phyloP scores from a whole-genome alignment of 2,797 vertebrate species.

The Australoheros facetus region DNA sequence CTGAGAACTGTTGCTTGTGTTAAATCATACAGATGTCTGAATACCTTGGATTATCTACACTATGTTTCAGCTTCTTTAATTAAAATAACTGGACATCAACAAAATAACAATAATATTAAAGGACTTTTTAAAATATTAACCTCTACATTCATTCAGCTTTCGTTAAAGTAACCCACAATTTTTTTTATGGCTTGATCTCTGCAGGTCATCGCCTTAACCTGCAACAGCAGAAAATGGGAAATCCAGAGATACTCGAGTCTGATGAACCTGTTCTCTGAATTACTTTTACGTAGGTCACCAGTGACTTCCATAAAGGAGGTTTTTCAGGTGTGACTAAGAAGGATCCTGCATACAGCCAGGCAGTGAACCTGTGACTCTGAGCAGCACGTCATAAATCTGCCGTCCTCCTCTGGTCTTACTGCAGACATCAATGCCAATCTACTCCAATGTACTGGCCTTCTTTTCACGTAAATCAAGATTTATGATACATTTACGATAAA shows the following conservation, averaged over 20 bases:
- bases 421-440: conserved; percentile 62
- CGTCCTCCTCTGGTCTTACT: conserved; percentile 37
- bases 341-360: neutral
- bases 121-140: neutral
- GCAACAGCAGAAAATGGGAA: conserved; percentile 52
- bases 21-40: neutral
- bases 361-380: conserved; percentile 38
- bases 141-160: neutral
- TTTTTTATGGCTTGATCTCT: conserved; percentile 11
- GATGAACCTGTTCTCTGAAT: conserved; percentile 32
- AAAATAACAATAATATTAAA: no score
- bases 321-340: conserved; percentile 49
- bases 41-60: neutral
- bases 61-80: neutral
- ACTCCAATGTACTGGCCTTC: conserved; percentile 60
- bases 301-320: conserved; percentile 42
- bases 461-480: conserved; percentile 62
- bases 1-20: neutral
- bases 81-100: neutral
- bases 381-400: conserved; percentile 63
- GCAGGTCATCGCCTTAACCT: conserved; percentile 48
- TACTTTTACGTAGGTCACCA: conserved; percentile 54
- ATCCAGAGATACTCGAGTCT: conserved; percentile 35
- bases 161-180: conserved; percentile 25
- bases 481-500: conserved; percentile 69